Conservation (phyloP, 1,140 invertebrate genomes). For the Macrobrachium nipponense region DNA sequence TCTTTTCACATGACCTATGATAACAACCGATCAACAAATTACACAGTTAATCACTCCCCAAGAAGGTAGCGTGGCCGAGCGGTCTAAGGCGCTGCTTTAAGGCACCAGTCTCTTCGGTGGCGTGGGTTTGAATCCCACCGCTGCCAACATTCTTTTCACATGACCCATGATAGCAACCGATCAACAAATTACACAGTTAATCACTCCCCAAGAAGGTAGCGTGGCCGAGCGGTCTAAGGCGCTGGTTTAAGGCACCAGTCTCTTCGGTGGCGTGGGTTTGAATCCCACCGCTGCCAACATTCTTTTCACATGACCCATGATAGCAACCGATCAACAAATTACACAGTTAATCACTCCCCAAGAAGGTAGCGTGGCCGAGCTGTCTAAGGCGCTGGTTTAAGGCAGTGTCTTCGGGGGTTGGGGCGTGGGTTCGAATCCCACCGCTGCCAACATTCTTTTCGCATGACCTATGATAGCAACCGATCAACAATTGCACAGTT, state of each 20-base stretch:
- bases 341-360: too few species aligned
- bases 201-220: constrained; percentile 76
- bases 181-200: too few species aligned
- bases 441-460: constrained; percentile 81
- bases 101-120: constrained; percentile 74
- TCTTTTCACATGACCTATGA: too few species aligned
- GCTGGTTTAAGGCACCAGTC: constrained; percentile 99
- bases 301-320: background rate
- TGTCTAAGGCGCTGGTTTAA: too few species aligned
- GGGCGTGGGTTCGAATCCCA: constrained; percentile 99
- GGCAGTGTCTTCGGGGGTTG: too few species aligned
- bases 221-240: constrained; percentile 99
- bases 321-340: too few species aligned
- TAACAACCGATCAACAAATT: too few species aligned
- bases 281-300: constrained; percentile 95
- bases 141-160: constrained; percentile 39
- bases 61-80: constrained; percentile 72
- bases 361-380: too few species aligned
- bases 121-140: constrained; percentile 70
- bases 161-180: too few species aligned
- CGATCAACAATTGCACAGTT: too few species aligned
- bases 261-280: constrained; percentile 98
- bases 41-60: too few species aligned
- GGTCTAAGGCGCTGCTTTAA: constrained; percentile 75
- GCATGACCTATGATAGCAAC: too few species aligned